These are phyloP conservation scores for Nematostella vectensis DNA, from an alignment of 92 coral and sea anemone genomes.

Conservation along the genomic window DNA sequence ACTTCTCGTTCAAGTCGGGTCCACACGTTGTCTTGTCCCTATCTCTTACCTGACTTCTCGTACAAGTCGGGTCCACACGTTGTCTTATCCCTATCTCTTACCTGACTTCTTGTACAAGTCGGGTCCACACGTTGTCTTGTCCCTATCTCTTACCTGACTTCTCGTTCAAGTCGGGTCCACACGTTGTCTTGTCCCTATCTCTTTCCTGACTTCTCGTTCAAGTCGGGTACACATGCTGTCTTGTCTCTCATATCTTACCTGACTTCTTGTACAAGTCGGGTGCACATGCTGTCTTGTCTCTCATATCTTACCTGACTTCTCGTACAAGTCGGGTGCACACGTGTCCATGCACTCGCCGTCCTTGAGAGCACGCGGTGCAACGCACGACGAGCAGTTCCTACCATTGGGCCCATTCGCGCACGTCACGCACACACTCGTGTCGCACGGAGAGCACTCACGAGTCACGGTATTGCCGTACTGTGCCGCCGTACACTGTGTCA, in stretches of 20 bases:
- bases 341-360: conserved; percentile 52
- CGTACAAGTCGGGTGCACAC: conserved; percentile 44
- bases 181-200: too few relatives aligned
- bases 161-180: too few relatives aligned
- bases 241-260: too few relatives aligned
- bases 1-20: too few relatives aligned
- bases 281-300: too few relatives aligned
- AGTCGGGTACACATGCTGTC: too few relatives aligned
- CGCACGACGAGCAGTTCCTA: conserved; percentile 59
- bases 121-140: conserved; percentile 33
- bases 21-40: too few relatives aligned
- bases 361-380: conserved; percentile 51
- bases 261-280: conserved; percentile 41
- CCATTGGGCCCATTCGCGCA: conserved; percentile 49
- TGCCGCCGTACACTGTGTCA: conserved; percentile 34
- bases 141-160: too few relatives aligned
- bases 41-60: conserved; percentile 20
- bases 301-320: conserved; percentile 21
- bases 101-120: too few relatives aligned
- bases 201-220: too few relatives aligned
- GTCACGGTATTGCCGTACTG: conserved; percentile 39
- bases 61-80: too few relatives aligned
- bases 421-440: conserved; percentile 37
- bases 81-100: too few relatives aligned
- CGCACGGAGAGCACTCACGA: conserved; percentile 51